phyloP scores from a whole-genome alignment of 1,140 invertebrate species.

The Micrasema minimum region DNA sequence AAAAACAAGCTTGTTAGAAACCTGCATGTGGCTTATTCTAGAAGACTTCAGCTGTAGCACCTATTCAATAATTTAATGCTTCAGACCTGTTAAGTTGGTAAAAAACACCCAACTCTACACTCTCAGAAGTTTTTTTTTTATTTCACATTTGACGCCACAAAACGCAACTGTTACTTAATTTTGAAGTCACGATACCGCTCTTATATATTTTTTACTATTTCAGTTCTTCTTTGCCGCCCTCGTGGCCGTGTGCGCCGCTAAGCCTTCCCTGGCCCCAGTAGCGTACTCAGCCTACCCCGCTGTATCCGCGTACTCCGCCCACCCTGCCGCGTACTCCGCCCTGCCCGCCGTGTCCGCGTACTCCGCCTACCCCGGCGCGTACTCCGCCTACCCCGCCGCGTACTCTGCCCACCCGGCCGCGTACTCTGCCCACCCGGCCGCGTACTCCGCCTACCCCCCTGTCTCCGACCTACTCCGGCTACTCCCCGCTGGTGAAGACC shows the following conservation, averaged over 20 bases:
- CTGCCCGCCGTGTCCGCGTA: slow-evolving; percentile 58
- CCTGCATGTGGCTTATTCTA: too few relatives aligned
- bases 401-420: slow-evolving; percentile 55
- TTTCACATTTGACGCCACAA: too few relatives aligned
- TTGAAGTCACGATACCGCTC: too few relatives aligned
- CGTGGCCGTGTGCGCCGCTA: slow-evolving; percentile 66
- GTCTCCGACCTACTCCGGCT: slow-evolving; percentile 60
- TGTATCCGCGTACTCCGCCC: slow-evolving; percentile 50
- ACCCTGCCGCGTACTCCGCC: too few relatives aligned
- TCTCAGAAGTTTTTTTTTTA: too few relatives aligned
- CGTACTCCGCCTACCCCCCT: slow-evolving; percentile 52
- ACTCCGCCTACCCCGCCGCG: slow-evolving; percentile 54
- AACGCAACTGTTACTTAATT: too few relatives aligned
- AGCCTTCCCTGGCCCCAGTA: slow-evolving; percentile 55
- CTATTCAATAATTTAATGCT: too few relatives aligned
- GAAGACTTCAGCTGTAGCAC: too few relatives aligned
- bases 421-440: slow-evolving; percentile 61
- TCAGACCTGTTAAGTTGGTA: too few relatives aligned
- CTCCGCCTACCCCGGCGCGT: slow-evolving; percentile 55
- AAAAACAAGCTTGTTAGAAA: too few relatives aligned
- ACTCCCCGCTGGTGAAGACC: slow-evolving; percentile 59
- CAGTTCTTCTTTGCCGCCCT: slow-evolving; percentile 63
- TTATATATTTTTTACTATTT: background rate
- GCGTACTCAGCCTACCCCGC: slow-evolving; percentile 45
- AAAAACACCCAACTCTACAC: too few relatives aligned